Evolutionary conservation across 2,888 invertebrate species (phyloP), one percentile per base, ranked within the genome.

Genomic region (Dascillus cervinus): DNA sequence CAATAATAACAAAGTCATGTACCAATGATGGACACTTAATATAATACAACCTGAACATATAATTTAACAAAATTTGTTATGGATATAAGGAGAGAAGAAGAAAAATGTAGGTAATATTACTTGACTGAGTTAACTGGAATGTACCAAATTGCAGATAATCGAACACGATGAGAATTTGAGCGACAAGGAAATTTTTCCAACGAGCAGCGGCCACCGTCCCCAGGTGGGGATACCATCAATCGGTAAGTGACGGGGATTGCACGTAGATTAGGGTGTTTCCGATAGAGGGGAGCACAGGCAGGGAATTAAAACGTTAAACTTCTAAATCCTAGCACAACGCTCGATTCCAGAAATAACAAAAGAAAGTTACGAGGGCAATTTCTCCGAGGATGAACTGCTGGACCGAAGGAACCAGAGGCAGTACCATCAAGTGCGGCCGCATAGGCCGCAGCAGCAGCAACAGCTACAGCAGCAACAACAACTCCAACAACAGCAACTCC

Each of bases 141-240:
- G 19, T 19, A 69, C 63, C n/a, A n/a, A 63, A 39, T 44, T 39
- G 3, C 43, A 65, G 64, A 75, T 86, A 36, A 77, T 88, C 47
- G 88, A 88, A 52, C 83, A 84, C 34, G 86, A 88, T 50, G 88
- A 88, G 59, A 88, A 86, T 64, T 70, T 88, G 20, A 86, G 86
- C 45, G 89, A 89, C 58, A 89, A 89, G 55, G 88, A 91, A 60
- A 84, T 89, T 52, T 88, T 82, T 56, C 78, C 78, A 12, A 60
- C 57, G 32, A 46, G 53, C 2, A 49, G 47, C 5, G 43, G 49
- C 3, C 62, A 64, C 36, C 50, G 60, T 10, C 59, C 57, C 32
- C 62, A 58, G 41, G 47, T 52, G 26, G 62, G 64, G 14, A 65
- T 66, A 24, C 66, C 66, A 13, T 59, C 64, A 34, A 65, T 66